phyloP scores from a whole-genome alignment of 1,140 invertebrate genomes.

The Drosophila ironensis region DNA sequence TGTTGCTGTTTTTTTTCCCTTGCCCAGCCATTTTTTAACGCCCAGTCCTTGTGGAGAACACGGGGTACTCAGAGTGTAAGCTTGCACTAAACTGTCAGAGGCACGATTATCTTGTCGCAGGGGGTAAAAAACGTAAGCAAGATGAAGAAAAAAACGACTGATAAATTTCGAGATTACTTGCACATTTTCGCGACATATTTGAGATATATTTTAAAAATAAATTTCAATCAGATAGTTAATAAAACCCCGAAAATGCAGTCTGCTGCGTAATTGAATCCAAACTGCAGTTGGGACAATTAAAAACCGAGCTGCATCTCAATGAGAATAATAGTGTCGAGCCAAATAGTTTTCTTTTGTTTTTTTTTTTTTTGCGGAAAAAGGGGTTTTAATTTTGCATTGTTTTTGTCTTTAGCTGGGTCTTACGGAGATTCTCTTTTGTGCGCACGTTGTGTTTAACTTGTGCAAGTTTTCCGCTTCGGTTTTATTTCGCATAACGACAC shows the following conservation, averaged over 20 bases:
- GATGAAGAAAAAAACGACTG: background rate
- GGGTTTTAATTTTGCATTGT: constrained; percentile 5
- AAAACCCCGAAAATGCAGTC: too few relatives aligned
- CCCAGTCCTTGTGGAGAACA: constrained; percentile 5
- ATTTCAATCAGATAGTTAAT: too few relatives aligned
- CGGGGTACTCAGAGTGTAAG: constrained; percentile 13
- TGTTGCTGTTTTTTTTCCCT: too few relatives aligned
- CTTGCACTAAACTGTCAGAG: background rate
- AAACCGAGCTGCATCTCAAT: background rate
- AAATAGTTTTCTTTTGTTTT: background rate
- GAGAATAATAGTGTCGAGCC: constrained; percentile 17
- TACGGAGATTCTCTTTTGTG: constrained; percentile 55
- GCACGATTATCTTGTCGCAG: background rate
- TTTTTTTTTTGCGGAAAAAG: too few relatives aligned
- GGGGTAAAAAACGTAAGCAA: background rate
- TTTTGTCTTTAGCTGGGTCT: constrained; percentile 1
- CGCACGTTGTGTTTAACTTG: constrained; percentile 63
- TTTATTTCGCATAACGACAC: constrained; percentile 14
- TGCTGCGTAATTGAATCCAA: too few relatives aligned
- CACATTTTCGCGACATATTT: too few relatives aligned
- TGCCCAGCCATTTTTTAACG: constrained; percentile 3
- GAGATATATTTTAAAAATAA: too few relatives aligned
- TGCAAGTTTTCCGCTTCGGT: constrained; percentile 33
- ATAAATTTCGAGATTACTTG: background rate
- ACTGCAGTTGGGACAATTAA: background rate